These are phyloP conservation scores for Takifugu bimaculatus DNA, from an alignment of 2,113 vertebrate species.

Conservation along the genomic window DNA sequence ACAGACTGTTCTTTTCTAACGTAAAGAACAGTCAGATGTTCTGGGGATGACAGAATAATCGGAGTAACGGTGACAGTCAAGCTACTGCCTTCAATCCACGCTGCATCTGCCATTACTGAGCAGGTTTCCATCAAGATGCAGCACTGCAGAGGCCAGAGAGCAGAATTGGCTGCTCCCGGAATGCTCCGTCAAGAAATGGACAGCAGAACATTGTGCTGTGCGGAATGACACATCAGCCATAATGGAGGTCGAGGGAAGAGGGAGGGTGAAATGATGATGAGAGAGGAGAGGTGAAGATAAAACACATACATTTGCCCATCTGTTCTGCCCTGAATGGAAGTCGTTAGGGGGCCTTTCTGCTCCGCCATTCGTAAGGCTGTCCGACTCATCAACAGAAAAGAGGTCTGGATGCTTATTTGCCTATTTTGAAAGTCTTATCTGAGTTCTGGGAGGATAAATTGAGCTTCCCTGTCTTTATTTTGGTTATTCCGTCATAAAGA, in stretches of 20 bases:
- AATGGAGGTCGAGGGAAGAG: neutral
- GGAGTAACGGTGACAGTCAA: no score
- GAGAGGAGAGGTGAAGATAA: constrained; percentile 14
- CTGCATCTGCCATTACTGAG: constrained; percentile 24
- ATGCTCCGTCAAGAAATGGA: constrained; percentile 35
- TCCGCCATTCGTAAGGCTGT: constrained; percentile 31
- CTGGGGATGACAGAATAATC: no score
- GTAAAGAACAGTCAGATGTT: no score
- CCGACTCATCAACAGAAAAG: constrained; percentile 9
- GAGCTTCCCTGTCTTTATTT: constrained; percentile 41
- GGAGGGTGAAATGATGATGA: neutral
- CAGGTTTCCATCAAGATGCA: constrained; percentile 35
- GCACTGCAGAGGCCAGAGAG: constrained; percentile 7
- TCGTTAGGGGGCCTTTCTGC: constrained; percentile 24
- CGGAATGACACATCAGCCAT: constrained; percentile 19
- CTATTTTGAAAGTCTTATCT: constrained; percentile 50
- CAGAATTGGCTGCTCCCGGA: neutral
- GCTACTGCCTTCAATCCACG: neutral
- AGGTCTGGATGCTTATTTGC: constrained; percentile 52
- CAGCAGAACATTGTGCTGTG: constrained; percentile 15
- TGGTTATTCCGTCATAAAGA: no score
- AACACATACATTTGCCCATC: constrained; percentile 38
- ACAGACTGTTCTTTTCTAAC: no score
- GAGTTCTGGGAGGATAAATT: constrained; percentile 17
- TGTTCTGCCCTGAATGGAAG: constrained; percentile 34